Conservation (phyloP, 2,888 invertebrate genomes). For the Scaeva pyrastri region DNA sequence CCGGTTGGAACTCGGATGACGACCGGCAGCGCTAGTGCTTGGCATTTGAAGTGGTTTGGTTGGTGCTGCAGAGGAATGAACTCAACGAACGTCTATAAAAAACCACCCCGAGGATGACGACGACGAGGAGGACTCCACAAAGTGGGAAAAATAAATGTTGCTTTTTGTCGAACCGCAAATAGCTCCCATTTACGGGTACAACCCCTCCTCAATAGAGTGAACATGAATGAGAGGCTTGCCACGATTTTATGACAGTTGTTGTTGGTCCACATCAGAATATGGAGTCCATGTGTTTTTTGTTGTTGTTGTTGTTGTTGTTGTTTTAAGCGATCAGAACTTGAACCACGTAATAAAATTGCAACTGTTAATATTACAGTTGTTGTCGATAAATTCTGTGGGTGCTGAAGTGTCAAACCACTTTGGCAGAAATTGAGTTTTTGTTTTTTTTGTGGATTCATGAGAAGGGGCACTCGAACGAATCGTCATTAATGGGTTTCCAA, state of each 20-base stretch:
- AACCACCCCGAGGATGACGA: too few species aligned
- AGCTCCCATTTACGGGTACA: background rate
- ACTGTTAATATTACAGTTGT: background rate
- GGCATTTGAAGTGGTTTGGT: conserved; percentile 18
- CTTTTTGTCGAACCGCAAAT: background rate
- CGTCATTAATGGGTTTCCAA: background rate
- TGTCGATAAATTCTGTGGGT: conserved; percentile 20
- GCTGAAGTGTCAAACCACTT: conserved; percentile 57
- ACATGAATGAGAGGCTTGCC: background rate
- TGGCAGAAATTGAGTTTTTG: conserved; percentile 26
- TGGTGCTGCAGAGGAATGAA: background rate
- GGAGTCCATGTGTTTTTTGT: background rate
- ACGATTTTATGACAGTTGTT: background rate
- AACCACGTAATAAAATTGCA: background rate
- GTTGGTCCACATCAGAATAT: background rate
- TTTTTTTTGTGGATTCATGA: background rate
- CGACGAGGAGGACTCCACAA: background rate
- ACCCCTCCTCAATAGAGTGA: background rate
- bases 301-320: too few species aligned
- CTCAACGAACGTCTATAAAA: too few species aligned
- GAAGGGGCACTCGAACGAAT: background rate
- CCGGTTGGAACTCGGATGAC: background rate
- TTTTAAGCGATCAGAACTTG: too few species aligned
- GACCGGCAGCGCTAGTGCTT: background rate
- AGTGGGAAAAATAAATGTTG: conserved; percentile 23